Evolutionary conservation across 2,888 invertebrate species (phyloP).

Genomic region (Pristionchus arcanus): DNA sequence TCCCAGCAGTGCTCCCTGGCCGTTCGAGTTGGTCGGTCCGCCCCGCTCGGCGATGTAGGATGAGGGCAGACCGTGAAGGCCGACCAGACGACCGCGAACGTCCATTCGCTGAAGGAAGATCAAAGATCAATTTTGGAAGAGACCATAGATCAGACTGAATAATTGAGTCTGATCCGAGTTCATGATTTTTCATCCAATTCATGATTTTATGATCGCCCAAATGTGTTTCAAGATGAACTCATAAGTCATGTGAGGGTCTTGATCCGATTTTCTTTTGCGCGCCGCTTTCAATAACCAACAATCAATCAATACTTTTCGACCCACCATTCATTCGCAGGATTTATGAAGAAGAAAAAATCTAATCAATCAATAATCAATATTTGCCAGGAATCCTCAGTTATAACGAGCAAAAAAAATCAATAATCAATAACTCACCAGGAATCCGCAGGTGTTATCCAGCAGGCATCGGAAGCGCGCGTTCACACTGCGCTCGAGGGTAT

Average conservation of each 20-base stretch:
- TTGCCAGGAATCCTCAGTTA: background rate
- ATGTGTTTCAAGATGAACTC: no score
- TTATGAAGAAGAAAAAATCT: no score
- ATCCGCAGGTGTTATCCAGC: conserved; percentile 98
- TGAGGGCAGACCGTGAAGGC: conserved; percentile 90
- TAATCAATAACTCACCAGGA: conserved; percentile 84
- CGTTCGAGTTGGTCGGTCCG: conserved; percentile 47
- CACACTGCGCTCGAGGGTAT: conserved; percentile 90
- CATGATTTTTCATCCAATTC: no score
- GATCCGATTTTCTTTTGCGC: no score
- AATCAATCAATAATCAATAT: no score
- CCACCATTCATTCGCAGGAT: no score
- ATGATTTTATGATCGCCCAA: no score
- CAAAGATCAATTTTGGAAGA: background rate
- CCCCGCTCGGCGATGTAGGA: conserved; percentile 80
- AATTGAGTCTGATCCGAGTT: no score
- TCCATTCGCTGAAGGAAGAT: conserved; percentile 89
- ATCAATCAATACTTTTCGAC: background rate
- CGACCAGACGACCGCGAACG: conserved; percentile 95
- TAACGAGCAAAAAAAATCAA: background rate
- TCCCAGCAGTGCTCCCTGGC: conserved; percentile 72
- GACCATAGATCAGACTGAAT: background rate
- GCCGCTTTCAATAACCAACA: background rate
- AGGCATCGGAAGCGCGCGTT: conserved; percentile 99
- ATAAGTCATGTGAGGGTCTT: no score